Conservation (phyloP, 2,888 invertebrate genomes). For the Pyrrhosoma nymphula region DNA sequence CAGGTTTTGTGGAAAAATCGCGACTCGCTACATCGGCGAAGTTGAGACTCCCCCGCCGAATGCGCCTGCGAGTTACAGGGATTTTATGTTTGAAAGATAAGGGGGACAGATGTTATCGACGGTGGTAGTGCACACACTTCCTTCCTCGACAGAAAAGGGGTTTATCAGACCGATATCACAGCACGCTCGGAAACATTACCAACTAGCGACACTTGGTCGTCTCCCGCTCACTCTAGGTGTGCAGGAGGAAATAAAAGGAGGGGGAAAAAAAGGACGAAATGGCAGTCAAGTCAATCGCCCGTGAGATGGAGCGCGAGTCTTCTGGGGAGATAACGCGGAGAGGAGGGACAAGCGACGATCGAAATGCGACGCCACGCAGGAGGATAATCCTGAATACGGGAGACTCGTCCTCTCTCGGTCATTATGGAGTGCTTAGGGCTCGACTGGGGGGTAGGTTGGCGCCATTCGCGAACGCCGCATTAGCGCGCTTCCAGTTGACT, state of each 20-base stretch:
- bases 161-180: not conserved
- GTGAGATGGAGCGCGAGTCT: not conserved
- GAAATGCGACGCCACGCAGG: not conserved
- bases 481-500: not conserved
- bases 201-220: not conserved
- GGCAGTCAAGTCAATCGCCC: not conserved
- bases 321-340: not conserved
- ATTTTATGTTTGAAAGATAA: too few relatives aligned
- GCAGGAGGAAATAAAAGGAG: not conserved
- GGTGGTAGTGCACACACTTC: not conserved
- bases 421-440: not conserved
- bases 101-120: not conserved
- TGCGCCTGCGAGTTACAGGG: too few relatives aligned
- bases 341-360: not conserved
- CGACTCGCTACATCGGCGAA: too few relatives aligned
- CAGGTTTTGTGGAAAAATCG: too few relatives aligned
- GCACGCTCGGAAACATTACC: not conserved
- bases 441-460: not conserved
- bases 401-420: not conserved
- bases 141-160: not conserved
- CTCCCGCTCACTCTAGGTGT: not conserved
- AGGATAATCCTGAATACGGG: not conserved
- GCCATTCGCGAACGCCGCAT: not conserved
- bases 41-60: too few relatives aligned
- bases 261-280: not conserved